Evolutionary conservation across 2,797 vertebrate genomes (phyloP), one percentile per base, ranked within the genome.

Genomic region (Pyrocephalus nanus): DNA sequence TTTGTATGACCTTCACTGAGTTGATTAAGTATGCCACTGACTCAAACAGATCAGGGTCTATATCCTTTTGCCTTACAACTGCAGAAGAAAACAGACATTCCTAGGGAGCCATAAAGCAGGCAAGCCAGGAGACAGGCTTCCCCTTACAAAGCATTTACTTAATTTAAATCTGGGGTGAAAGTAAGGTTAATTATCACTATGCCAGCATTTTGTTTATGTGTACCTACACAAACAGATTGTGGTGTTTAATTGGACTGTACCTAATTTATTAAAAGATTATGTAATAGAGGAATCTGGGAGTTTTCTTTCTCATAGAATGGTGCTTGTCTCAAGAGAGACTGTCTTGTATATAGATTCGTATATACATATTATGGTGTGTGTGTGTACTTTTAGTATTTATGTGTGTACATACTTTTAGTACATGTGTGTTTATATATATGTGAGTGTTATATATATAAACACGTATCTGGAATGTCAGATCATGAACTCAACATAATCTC

Each of bases 11-110:
- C 90, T 93, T 94, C 64, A 91, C 16, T 69, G 83, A 90, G 53
- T 79, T 96, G 92, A 97, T 85, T 95, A 93, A 93, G 96, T 69
- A 66, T 76, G 86, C 16, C 42, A 62, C 25, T 90, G 80, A 85
- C 86, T 83, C 66, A 86, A 88, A 72, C 10, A 91, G 58, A 67
- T 72, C 86, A 62, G 45, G 53, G 62, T 82, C 78, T 92, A 62
- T 78, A 92, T 51, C 8, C 21, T 81, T 51, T 92, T 45, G 22
- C 48, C 27, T 86, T 55, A 50, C 2, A 65, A 15, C 11, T 64
- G 43, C 45, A 87, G 64, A 74, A 66, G 82, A 86, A 78, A 93
- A 50, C 16, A 78, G 51, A 19, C 16, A 30, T 80, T 86, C 32
- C 74, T 50, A 77, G 70, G 78, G 47, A 96, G 26, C 29, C 4